phyloP scores from a whole-genome alignment of 2,888 invertebrate genomes.

The Rhodophaea formosa region DNA sequence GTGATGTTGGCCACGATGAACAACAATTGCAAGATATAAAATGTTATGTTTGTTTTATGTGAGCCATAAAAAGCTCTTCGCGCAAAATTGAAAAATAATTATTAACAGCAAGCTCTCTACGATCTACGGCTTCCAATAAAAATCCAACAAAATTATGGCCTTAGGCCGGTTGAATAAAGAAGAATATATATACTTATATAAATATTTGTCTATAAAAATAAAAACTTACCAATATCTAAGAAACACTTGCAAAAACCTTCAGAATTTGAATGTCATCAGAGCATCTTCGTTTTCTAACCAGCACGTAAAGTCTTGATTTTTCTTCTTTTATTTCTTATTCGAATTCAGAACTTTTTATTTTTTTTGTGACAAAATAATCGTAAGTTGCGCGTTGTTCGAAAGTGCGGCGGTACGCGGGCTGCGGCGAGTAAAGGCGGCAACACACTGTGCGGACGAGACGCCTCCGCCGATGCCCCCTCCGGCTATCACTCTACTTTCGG shows the following conservation, averaged over 20 bases:
- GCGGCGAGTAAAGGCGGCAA: slow-evolving; percentile 59
- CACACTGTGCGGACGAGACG: slow-evolving; percentile 59
- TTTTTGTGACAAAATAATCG: slow-evolving; percentile 35
- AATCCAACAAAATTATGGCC: background rate
- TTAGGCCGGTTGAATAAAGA: too few relatives aligned
- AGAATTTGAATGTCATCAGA: slow-evolving; percentile 34
- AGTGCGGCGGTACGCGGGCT: slow-evolving; percentile 48
- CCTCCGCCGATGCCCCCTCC: slow-evolving; percentile 62
- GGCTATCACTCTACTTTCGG: slow-evolving; percentile 74
- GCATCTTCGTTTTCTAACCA: slow-evolving; percentile 38
- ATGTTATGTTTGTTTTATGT: slow-evolving; percentile 11
- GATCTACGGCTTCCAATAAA: background rate
- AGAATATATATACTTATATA: background rate
- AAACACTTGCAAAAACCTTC: slow-evolving; percentile 35
- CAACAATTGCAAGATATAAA: slow-evolving; percentile 12
- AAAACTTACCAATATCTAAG: slow-evolving; percentile 45
- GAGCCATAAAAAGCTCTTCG: slow-evolving; percentile 17
- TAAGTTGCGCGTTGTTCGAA: slow-evolving; percentile 34
- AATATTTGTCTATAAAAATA: slow-evolving; percentile 4
- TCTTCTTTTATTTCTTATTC: slow-evolving; percentile 29
- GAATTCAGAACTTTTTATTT: slow-evolving; percentile 32
- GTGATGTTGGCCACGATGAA: background rate
- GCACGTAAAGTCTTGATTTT: slow-evolving; percentile 32
- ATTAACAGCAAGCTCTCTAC: background rate
- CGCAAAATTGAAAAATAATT: slow-evolving; percentile 17